Evolutionary conservation across 2,888 invertebrate species (phyloP), one percentile per base, ranked within the genome.

Genomic region (Cataglyphis livida): DNA sequence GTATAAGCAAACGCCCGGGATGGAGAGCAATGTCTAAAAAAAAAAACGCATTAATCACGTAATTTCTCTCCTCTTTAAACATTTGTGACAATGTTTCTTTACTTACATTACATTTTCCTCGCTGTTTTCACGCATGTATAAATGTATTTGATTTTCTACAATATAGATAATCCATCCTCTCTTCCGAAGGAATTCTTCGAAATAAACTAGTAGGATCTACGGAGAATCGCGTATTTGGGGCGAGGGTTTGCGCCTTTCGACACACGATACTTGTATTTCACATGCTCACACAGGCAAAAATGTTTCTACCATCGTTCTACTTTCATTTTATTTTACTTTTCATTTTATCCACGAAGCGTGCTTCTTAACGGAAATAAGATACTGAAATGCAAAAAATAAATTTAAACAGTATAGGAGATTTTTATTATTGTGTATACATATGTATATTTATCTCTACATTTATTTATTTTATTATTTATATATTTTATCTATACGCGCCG

Each of bases 121-220:
- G 18, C 9, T 7, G 12, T 57, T 7, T 7, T 21, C 12, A 41
- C 25, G 9, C n/a, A 10, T 28, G 5, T 28, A 38, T 32, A 48
- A 65, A 51, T 54, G 18, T 10, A 18, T 35, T 38, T 38, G 9
- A 9, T 3, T 78, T 28, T 66, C n/a, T 21, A 44, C 44, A 9
- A 15, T 41, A 38, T 12, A 5, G 51, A 6, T 15, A 18, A 44
- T 59, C 18, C 21, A 54, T 38, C 76, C 28, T 64, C 3, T n/a
- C 21, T 15, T 48, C 25, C 7, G 9, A 7, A 21, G 12, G 25
- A 28, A 5, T 9, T 79, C 59, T 70, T 59, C 15, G 71, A 35
- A 79, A 61, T 70, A 70, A 75, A 59, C 21, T 38, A 28, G 54
- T 28, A 15, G 25, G 9, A 68, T 78, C 57, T 65, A 18, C n/a